Evolutionary conservation across 1,140 invertebrate genomes (phyloP).

Genomic region (Hycleus cichorii): DNA sequence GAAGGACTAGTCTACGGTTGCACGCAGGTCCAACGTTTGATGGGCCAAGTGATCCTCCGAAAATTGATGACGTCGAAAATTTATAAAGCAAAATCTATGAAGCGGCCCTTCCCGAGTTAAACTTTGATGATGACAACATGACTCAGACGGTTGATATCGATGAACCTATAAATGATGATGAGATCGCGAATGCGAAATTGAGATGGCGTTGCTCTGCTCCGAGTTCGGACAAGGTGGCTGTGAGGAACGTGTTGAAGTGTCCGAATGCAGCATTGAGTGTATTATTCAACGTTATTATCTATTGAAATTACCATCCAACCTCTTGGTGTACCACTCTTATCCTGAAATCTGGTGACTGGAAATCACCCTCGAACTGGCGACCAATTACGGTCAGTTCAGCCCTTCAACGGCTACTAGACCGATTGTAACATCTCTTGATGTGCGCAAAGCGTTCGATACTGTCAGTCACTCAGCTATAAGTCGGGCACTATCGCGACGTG

Average conservation of each 20-base stretch:
- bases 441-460: constrained; percentile 35
- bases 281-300: constrained; percentile 13
- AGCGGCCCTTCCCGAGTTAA: neutral
- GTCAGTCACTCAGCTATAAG: constrained; percentile 32
- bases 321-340: constrained; percentile 12
- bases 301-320: neutral
- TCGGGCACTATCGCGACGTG: constrained; percentile 18
- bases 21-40: neutral
- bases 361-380: constrained; percentile 23
- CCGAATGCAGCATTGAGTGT: neutral
- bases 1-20: too few species aligned
- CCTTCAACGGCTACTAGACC: constrained; percentile 32
- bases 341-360: constrained; percentile 10
- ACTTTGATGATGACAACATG: neutral
- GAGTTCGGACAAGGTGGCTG: constrained; percentile 10
- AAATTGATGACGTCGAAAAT: neutral
- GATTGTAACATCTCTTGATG: constrained; percentile 35
- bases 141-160: neutral
- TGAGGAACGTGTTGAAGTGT: neutral
- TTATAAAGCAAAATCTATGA: neutral
- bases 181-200: neutral
- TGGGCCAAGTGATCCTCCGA: neutral
- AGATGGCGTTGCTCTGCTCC: constrained; percentile 13
- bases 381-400: constrained; percentile 42
- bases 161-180: neutral